Conservation (phyloP, 2,113 vertebrate genomes). For the Mesoclemmys tuberculata region DNA sequence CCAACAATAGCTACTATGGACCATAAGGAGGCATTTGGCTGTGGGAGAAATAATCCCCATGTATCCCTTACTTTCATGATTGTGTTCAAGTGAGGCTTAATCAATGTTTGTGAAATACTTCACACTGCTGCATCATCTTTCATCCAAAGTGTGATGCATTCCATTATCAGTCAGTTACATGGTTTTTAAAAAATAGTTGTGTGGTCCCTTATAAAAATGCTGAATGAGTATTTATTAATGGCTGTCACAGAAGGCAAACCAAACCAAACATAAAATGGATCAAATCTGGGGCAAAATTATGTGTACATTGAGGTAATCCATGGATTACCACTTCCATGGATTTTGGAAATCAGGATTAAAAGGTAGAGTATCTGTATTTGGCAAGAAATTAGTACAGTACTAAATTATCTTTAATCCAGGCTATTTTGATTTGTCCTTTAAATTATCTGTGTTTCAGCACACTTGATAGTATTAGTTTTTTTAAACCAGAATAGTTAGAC, state of each 20-base stretch:
- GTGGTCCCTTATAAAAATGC: background rate
- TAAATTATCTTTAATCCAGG: background rate
- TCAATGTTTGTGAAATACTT: background rate
- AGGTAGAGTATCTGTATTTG: background rate
- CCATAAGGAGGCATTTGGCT: background rate
- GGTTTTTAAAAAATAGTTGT: background rate
- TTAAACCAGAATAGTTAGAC: slow-evolving; percentile 15
- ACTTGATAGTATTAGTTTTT: slow-evolving; percentile 35
- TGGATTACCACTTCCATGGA: too few species aligned
- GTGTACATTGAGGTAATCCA: background rate
- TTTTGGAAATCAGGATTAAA: background rate
- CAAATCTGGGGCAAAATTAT: background rate
- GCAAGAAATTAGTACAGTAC: background rate
- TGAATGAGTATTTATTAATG: background rate
- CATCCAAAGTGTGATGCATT: background rate
- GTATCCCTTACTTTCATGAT: background rate
- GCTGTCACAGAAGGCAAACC: background rate
- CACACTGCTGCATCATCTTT: background rate
- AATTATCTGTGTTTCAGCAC: background rate
- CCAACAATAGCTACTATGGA: background rate
- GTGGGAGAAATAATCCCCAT: background rate
- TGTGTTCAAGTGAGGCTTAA: background rate
- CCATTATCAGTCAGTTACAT: background rate
- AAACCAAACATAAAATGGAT: background rate
- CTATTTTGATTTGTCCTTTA: background rate